Base-by-base conservation (phyloP, 2,888 invertebrate genomes). In the Achlya flavicornis region DNA sequence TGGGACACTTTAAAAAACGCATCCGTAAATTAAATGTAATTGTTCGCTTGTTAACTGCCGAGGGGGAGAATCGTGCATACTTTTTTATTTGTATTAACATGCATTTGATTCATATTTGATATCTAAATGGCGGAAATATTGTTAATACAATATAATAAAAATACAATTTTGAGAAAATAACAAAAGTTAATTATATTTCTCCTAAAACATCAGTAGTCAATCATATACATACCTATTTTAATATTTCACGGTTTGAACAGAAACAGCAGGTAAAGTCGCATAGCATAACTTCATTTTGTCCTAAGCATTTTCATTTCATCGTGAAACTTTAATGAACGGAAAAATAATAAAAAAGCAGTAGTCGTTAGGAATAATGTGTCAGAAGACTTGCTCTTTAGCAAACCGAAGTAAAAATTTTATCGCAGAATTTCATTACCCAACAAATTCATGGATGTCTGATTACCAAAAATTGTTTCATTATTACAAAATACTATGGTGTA, bases 1-100 rank as follows among this genome's bases (percentile, higher is more conserved):
- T 89, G 91, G 88, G 80, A 80, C 86, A 89, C 91, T 91, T 92
- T 90, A 92, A 92, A 92, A 89, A 91, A 90, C 89, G 86, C 88
- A 87, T 90, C 85, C 79, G 86, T 89, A 90, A 94, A 94, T 93
- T 93, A 93, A 93, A 93, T 90, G 90, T 93, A 92, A 94, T 94
- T 94, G 94, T 94, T 92, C 91, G 89, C 89, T 92, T 82, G 92
- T 92, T 92, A 91, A 84, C 84, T 79, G 80, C 80, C 75, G 64
- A 78, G 79, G 86, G 86, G 87, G 83, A 81, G 73, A 78, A 68
- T 64, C 63, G 68, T 57, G 66, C 65, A 48, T 19, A 65, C 69
- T 79, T 76, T 78, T 69, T 66, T 73, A 70, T 61, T 35, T 70
- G 67, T 70, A 68, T 64, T 71, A 41, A 16, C 41, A 62, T 66